Evolutionary conservation across 1,140 invertebrate species (phyloP).

Genomic region (Pogonus chalceus): DNA sequence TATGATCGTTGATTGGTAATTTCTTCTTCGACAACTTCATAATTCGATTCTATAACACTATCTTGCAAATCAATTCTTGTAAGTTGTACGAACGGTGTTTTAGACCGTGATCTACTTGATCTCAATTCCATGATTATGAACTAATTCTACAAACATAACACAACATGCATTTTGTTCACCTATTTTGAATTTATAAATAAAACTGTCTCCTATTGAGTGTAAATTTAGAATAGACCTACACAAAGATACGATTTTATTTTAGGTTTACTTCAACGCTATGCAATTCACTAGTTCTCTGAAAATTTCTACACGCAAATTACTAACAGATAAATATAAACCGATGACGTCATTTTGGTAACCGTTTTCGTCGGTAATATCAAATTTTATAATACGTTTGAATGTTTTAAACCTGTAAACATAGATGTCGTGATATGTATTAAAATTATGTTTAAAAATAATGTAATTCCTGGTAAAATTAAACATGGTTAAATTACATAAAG

Average conservation of each 20-base stretch:
- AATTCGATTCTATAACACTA: constrained; percentile 38
- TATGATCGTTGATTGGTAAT: constrained; percentile 2
- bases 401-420: background rate
- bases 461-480: background rate
- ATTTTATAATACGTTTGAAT: background rate
- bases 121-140: constrained; percentile 21
- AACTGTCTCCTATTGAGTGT: background rate
- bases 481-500: background rate
- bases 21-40: constrained; percentile 38
- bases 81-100: constrained; percentile 47
- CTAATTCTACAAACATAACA: background rate
- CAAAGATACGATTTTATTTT: background rate
- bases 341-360: background rate
- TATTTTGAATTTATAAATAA: background rate
- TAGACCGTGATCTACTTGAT: constrained; percentile 44
- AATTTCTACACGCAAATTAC: background rate
- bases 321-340: background rate
- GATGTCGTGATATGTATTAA: too few species aligned
- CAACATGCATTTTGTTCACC: background rate
- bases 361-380: background rate
- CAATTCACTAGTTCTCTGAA: background rate
- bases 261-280: background rate
- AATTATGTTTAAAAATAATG: background rate
- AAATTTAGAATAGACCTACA: background rate
- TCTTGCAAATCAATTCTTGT: constrained; percentile 43